Base-by-base conservation (phyloP, 2,113 vertebrate genomes). In the Sula dactylatra region DNA sequence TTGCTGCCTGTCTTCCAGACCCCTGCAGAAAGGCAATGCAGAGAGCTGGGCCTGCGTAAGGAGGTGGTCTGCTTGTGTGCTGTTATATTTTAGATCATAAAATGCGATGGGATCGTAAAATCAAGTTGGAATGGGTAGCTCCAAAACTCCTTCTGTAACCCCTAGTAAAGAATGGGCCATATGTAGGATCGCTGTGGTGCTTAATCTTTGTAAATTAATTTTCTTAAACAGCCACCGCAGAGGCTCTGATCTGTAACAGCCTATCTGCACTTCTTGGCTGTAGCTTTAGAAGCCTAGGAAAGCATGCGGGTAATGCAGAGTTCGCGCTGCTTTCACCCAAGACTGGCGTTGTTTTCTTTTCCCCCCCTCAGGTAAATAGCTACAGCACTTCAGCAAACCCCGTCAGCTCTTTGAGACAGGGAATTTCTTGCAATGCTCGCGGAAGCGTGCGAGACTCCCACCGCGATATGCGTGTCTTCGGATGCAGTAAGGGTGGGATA, bases 381-480 rank as follows among this genome's bases (percentile, higher is more conserved):
- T 62, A 1, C 71, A n/a, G 44, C 2, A 3, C 62, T 64, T n/a
- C 52, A 69, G 2, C 49, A 56, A 59, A 20, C 15, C 16, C 65
- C 21, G 45, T 11, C 69, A 29, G 71, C 56, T 40, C 56, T 36
- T 11, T 25, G 54, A 40, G 67, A 17, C 24, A 32, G 80, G 74
- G 67, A 16, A 4, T 67, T 80, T 59, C 61, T 59, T 2, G 0
- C 22, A 7, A 7, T 15, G 65, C 49, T 36, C 3, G 3, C 11
- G 12, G 2, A 34, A 38, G 66, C 3, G 24, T 11, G 72, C 0
- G 0, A 15, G 31, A 31, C 62, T 32, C 2, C 44, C 44, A 4
- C 66, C 17, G 1, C 21, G 3, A 5, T 5, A 1, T 3, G 20
- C 11, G 0, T 11, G 19, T 54, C 66, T 56, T 31, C 7, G 25